Conservation (phyloP, 2,888 invertebrate species). For the Ligdia adustata region DNA sequence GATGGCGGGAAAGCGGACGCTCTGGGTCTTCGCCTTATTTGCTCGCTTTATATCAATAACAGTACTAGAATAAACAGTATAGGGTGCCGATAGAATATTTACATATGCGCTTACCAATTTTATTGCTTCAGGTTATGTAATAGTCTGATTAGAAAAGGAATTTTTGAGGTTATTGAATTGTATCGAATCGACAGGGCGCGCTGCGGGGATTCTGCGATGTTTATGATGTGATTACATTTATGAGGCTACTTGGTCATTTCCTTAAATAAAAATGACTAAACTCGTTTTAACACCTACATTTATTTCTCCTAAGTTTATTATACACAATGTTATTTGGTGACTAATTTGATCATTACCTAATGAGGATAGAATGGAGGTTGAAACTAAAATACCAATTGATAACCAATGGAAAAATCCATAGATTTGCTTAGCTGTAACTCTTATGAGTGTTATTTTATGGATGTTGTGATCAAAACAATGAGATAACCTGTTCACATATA, state of each 20-base stretch:
- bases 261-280: conserved; percentile 40
- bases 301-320: conserved; percentile 4
- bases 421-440: not conserved
- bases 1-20: conserved; percentile 74
- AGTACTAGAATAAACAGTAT: conserved; percentile 30
- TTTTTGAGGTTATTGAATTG: conserved; percentile 45
- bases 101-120: conserved; percentile 28
- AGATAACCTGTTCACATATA: conserved; percentile 3
- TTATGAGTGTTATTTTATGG: conserved; percentile 1
- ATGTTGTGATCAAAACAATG: conserved; percentile 8
- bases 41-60: conserved; percentile 41
- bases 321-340: conserved; percentile 9
- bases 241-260: conserved; percentile 28
- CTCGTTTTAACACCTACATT: conserved; percentile 22
- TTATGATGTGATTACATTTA: conserved; percentile 33
- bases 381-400: conserved; percentile 4
- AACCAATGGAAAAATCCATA: conserved; percentile 10
- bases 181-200: conserved; percentile 9
- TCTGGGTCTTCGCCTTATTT: conserved; percentile 39
- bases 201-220: conserved; percentile 4
- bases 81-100: conserved; percentile 12
- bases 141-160: conserved; percentile 13
- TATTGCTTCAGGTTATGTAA: conserved; percentile 34
- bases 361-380: conserved; percentile 9
- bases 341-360: conserved; percentile 15